These are phyloP conservation scores for Scaptodrosophila latifasciaeformis DNA, from an alignment of 2,888 invertebrate species.

Conservation along the genomic window DNA sequence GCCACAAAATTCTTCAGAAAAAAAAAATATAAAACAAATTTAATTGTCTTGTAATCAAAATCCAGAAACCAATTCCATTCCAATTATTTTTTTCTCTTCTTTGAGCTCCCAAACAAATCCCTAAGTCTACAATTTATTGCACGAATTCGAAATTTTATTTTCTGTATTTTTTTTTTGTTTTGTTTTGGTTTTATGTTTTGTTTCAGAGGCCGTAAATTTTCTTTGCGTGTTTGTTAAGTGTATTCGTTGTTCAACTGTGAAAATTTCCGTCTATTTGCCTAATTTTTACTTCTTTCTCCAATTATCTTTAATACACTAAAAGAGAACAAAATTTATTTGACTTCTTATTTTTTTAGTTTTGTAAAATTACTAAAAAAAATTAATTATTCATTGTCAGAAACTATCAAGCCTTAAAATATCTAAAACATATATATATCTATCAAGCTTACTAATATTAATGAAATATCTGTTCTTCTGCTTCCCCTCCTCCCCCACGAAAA, in stretches of 20 bases:
- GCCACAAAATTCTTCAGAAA: conserved; percentile 2
- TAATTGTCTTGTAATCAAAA: background rate
- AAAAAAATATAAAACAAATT: background rate
- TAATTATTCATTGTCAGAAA: background rate
- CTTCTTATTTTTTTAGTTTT: conserved; percentile 18
- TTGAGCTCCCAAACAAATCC: too few relatives aligned
- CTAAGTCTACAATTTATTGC: conserved; percentile 44
- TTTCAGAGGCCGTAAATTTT: conserved; percentile 21
- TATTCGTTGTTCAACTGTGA: conserved; percentile 33
- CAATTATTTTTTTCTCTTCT: background rate
- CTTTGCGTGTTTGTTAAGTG: conserved; percentile 48
- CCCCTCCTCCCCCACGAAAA: conserved; percentile 29
- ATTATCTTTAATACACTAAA: conserved; percentile 24
- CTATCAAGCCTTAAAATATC: background rate
- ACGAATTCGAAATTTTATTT: conserved; percentile 28
- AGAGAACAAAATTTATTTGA: too few relatives aligned
- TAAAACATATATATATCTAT: conserved; percentile 11
- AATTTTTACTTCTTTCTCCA: conserved; percentile 19
- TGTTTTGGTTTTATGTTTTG: conserved; percentile 13
- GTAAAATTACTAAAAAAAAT: conserved; percentile 20
- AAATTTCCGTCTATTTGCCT: conserved; percentile 22
- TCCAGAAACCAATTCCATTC: background rate
- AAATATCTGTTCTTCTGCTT: conserved; percentile 58
- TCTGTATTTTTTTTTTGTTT: conserved; percentile 17
- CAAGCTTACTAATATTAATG: conserved; percentile 49